Percentiles rank a stretch among this genome's conserved stretches.
Evolutionary conservation across 2,113 vertebrate genomes (phyloP).

Genomic region (Chionis minor): DNA sequence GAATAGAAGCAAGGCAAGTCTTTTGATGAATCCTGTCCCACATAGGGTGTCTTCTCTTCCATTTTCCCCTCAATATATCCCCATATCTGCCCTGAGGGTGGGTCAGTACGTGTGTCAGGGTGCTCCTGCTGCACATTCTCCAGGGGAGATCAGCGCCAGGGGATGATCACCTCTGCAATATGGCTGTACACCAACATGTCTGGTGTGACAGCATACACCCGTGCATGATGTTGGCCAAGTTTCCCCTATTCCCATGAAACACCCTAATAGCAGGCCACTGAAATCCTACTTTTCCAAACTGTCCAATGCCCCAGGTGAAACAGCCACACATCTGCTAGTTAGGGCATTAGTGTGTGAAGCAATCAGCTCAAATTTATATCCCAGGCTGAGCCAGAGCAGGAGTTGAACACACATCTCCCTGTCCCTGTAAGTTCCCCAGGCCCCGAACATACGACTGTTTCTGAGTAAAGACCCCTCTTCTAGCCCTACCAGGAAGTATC

Average conservation of each 20-base stretch:
- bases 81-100: neutral
- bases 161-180: neutral
- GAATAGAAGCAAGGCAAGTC: neutral
- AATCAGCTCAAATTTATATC: neutral
- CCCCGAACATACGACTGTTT: neutral
- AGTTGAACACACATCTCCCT: neutral
- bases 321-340: neutral
- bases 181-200: accelerated
- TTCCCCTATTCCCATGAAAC: neutral
- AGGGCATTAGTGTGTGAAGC: neutral
- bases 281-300: neutral
- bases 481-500: neutral
- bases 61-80: neutral
- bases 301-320: neutral
- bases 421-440: neutral
- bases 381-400: neutral
- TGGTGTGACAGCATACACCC: neutral
- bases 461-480: neutral
- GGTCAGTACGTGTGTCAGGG: accelerated
- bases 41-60: neutral
- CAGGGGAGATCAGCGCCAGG: neutral
- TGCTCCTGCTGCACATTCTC: neutral
- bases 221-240: neutral
- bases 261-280: neutral
- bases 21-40: neutral